Evolutionary conservation across 2,113 vertebrate species (phyloP), one percentile per base, ranked within the genome.

Genomic region (Cryptotis parvus): DNA sequence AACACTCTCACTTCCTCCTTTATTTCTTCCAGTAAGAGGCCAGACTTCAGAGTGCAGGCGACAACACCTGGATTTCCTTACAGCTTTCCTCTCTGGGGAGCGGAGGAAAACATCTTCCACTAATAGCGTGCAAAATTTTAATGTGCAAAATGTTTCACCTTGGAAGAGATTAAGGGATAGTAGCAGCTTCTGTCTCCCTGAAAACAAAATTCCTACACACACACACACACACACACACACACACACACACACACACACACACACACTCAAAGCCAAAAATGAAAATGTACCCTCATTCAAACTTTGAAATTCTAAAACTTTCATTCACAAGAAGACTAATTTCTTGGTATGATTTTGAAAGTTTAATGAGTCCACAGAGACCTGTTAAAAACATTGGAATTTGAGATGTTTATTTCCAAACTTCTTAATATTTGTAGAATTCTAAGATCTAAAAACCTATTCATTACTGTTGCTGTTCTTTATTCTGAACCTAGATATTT

Each of bases 321-420:
- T 14, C 18, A 55, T 55, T 55, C 52, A 55, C 52, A 16, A 55
- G 18, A 14, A 26, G 22, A 4, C 89, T 9, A 37, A 52, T 37
- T 43, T 15, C 94, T 89, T 81, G 15, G 55, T 85, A 86, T n/a
- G 27, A 89, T 89, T 11, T 14, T 49, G 61, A 86, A 90, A 93
- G 66, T 76, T 12, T 88, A 92, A 79, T 93, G 0, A 95, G 31
- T 93, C 45, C 61, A 26, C 61, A 0, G 80, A 55, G 20, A 22
- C 89, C 49, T 83, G 88, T 93, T 93, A 94, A 97, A 95, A 96
- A 90, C 31, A 76, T 6, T 90, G 78, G 88, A 75, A 58, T 87
- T 92, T 94, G 26, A 95, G 92, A 84, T 29, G 24, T 55, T 52
- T 31, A 35, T 94, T 72, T 77, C 70, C 82, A 92, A 91, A 89